These are phyloP conservation scores for Sabellastarte sp. DNA, from an alignment of 2,888 invertebrate species.

Conservation along the genomic window DNA sequence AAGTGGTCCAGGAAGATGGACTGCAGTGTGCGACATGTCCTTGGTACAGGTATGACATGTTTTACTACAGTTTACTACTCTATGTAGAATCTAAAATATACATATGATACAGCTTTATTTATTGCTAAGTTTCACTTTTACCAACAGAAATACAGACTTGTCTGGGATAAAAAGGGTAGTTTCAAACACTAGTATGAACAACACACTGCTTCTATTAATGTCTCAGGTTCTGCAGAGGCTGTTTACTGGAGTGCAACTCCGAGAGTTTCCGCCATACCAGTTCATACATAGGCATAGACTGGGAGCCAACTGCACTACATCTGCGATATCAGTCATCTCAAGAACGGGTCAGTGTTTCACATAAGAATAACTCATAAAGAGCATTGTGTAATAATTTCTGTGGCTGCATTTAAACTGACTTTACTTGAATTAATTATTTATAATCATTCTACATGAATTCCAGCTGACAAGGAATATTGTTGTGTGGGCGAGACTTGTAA, in stretches of 20 bases:
- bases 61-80: background rate
- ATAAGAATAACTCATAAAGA: no score
- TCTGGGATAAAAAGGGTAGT: no score
- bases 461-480: no score
- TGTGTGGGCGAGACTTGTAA: no score
- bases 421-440: no score
- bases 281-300: constrained; percentile 80
- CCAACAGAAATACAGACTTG: no score
- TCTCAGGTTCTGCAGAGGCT: constrained; percentile 77
- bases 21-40: constrained; percentile 65
- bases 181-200: no score
- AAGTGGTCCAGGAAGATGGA: constrained; percentile 74
- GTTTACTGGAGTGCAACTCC: constrained; percentile 72
- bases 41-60: constrained; percentile 63
- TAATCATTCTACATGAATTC: no score
- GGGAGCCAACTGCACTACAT: constrained; percentile 92
- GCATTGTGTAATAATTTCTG: no score
- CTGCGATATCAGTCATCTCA: constrained; percentile 79
- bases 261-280: constrained; percentile 53
- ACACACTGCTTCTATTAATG: background rate
- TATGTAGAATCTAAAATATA: background rate
- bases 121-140: no score
- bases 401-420: no score
- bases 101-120: background rate
- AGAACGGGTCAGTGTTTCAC: constrained; percentile 65